Evolutionary conservation across 2,888 invertebrate genomes (phyloP), one percentile per base, ranked within the genome.

Genomic region (Lordiphosa andalusiaca): DNA sequence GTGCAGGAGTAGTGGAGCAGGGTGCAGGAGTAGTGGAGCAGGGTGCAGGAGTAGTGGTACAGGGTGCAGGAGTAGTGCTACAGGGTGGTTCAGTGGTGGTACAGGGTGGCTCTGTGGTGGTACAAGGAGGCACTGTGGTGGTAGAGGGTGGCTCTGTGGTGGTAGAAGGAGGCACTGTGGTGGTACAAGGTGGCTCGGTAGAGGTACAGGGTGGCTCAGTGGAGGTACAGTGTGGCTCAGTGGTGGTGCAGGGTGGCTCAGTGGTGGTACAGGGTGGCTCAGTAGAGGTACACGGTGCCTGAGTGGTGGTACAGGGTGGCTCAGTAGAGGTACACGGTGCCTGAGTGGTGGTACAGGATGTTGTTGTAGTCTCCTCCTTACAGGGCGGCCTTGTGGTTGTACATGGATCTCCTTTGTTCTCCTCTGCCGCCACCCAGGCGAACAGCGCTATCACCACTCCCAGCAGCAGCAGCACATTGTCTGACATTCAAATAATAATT

Each of bases 381-480:
- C 62, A 54, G 9, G 54, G 49, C 19, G 33, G n/a, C 2, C 1
- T 16, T 0, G 62, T 46, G 2, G 49, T 51, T 1, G 25, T 37
- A 3, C 58, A 49, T 12, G 60, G 23, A 12, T 37, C 39, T 1
- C 6, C 10, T 2, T 23, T 38, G 9, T 35, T 16, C 2, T 40
- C 46, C 6, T 41, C 10, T 4, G 16, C 53, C 38, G 9, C 41
- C 23, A 16, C 35, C 42, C 40, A 30, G 55, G 55, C 61, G 47
- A 42, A 55, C 39, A 75, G 47, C 25, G 51, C 53, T 48, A 69
- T 57, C 52, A 57, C 16, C 46, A 41, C 37, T 44, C 51, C 42
- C 40, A 59, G 47, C 53, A 80, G 48, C 53, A 80, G 48, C 48
- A 66, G 21, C 36, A 47, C 30, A 54, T 58, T 69, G 62, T 55